phyloP scores from a whole-genome alignment of 2,797 vertebrate species.

The Lepilemur septentrionalis region DNA sequence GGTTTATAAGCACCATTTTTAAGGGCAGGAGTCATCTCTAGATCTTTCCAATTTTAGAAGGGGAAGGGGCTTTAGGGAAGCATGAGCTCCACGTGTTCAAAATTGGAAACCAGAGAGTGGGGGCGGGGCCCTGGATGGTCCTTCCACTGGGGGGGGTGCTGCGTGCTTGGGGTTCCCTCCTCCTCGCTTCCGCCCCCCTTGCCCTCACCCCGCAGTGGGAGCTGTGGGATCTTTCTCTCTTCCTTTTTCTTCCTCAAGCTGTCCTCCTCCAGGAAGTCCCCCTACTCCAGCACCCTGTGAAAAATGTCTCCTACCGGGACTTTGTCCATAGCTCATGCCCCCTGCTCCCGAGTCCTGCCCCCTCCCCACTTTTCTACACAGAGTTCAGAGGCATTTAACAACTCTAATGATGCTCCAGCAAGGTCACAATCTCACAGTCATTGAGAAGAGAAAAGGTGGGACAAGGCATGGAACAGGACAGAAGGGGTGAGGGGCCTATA shows the following conservation, averaged over 20 bases:
- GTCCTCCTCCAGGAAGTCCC: neutral
- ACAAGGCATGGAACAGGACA: neutral
- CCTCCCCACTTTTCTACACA: neutral
- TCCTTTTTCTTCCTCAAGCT: neutral
- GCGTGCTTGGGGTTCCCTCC: neutral
- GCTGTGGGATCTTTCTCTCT: neutral
- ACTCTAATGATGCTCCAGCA: neutral
- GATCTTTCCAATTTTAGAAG: neutral
- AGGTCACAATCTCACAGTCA: neutral
- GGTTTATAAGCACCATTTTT: neutral
- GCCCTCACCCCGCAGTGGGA: neutral
- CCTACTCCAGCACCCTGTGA: neutral
- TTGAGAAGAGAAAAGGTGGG: neutral
- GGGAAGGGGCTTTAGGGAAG: no score
- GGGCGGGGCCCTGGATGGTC: neutral
- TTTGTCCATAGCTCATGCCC: neutral
- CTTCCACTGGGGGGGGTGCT: neutral
- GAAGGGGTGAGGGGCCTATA: neutral
- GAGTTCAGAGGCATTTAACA: neutral
- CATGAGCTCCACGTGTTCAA: neutral
- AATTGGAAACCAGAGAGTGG: neutral
- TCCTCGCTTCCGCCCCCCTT: neutral
- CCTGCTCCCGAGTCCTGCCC: accelerated
- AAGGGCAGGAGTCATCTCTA: neutral
- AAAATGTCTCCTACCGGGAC: neutral